Evolutionary conservation across 53 echinoderm and acorn worm genomes (phyloP).

Genomic region (Henricia sp.): DNA sequence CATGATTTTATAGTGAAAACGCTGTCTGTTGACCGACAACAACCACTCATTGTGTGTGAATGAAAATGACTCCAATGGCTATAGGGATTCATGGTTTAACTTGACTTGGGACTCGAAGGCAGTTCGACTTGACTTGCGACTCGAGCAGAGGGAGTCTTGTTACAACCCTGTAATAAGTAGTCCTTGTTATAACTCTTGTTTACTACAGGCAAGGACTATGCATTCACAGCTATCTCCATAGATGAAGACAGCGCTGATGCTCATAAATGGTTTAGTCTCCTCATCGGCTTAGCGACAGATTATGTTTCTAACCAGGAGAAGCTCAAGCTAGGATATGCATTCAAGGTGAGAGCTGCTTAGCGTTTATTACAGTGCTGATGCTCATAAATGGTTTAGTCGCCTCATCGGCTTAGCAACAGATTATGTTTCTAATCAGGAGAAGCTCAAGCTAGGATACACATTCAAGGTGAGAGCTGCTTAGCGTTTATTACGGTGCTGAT

Average conservation of each 20-base stretch:
- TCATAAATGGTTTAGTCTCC: slow-evolving; percentile 92
- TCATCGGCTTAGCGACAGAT: slow-evolving; percentile 79
- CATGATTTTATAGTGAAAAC: too few relatives aligned
- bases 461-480: slow-evolving; percentile 75
- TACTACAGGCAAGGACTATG: slow-evolving; percentile 82
- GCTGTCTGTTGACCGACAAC: too few relatives aligned
- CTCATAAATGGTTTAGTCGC: slow-evolving; percentile 72
- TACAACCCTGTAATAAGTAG: too few relatives aligned
- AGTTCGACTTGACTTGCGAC: too few relatives aligned
- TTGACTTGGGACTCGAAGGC: too few relatives aligned
- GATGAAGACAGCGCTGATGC: slow-evolving; percentile 81
- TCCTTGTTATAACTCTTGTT: too few relatives aligned
- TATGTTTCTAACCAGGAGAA: slow-evolving; percentile 88
- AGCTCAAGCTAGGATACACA: slow-evolving; percentile 80
- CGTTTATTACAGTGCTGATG: background rate
- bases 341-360: slow-evolving; percentile 72
- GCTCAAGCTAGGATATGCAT: slow-evolving; percentile 84
- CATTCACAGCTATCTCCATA: slow-evolving; percentile 67
- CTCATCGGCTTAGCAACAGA: slow-evolving; percentile 78
- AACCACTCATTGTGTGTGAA: too few relatives aligned
- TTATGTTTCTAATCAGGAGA: slow-evolving; percentile 80
- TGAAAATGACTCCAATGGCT: too few relatives aligned
- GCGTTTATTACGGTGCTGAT: background rate
- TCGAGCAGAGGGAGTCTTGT: too few relatives aligned
- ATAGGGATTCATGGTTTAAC: too few relatives aligned